Base-by-base conservation (phyloP, 2,797 vertebrate species). In the Menidia menidia region DNA sequence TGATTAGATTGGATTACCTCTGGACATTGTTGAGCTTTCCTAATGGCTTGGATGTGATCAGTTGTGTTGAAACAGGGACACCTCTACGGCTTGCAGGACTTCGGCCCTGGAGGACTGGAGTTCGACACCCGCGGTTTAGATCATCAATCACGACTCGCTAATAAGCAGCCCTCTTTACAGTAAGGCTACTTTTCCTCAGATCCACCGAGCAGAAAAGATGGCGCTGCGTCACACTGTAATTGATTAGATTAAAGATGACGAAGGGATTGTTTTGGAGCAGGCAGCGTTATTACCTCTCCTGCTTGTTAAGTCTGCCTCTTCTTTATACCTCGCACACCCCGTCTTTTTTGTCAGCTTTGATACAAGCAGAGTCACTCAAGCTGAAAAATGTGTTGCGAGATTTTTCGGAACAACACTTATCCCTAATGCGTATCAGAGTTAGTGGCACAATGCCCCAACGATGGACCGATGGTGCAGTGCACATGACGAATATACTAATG, bases 341-440 rank as follows among this genome's bases (percentile, higher is more conserved):
- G 85, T 87, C 65, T 89, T 78, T 78, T 78, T 87, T 89, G 88
- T 89, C 85, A 86, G 82, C 73, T 80, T 77, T 83, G 85, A 90
- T 89, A 87, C 71, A 80, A 92, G 86, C 86, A 39, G 81, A 92
- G 77, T 81, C 85, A 75, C 77, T 90, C 79, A 64, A 75, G 84
- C 88, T 88, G 86, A 90, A 92, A 92, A 89, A 90, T 88, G 78
- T 84, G 78, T 81, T 83, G 82, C 82, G 77, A 78, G 76, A 90
- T 89, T 44, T 90, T 88, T 87, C 45, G 56, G 86, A 89, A 89
- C 77, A 75, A 55, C 70, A 82, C 83, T 76, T 75, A 91, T 91
- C 73, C 68, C 83, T n/a, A 84, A 90, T 89, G 83, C 72, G 75
- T 60, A 66, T 71, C 64, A 55, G 77, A 78, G 63, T 73, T 72